A percentile compares a stretch with the other conserved stretches of the same genome.
These are phyloP conservation scores for Macrophya annulata DNA, from an alignment of 2,888 invertebrate genomes.

Conservation along the genomic window DNA sequence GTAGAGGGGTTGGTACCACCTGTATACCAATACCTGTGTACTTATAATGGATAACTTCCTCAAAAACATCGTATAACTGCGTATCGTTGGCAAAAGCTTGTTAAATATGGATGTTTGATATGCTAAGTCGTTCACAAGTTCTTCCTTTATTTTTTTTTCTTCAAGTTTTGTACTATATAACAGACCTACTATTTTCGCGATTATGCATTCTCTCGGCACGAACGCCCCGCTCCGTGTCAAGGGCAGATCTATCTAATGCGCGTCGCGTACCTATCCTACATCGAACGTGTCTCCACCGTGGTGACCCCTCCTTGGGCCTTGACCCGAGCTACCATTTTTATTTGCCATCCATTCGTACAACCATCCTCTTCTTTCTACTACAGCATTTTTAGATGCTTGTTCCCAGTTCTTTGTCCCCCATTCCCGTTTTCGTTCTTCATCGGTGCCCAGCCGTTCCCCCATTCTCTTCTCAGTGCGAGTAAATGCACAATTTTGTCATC, in stretches of 20 bases:
- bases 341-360: slow-evolving; percentile 1
- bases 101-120: not conserved
- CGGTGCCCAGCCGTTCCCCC: not conserved
- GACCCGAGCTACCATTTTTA: slow-evolving; percentile 30
- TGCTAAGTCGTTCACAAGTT: not conserved
- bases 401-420: not conserved
- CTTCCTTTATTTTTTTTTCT: not conserved
- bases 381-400: not conserved
- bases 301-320: slow-evolving; percentile 43
- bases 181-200: slow-evolving; percentile 13
- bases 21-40: not conserved
- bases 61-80: not conserved
- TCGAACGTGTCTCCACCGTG: not conserved
- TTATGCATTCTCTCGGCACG: slow-evolving; percentile 16
- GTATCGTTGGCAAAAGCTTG: not conserved
- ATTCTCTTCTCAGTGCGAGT: not conserved
- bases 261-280: slow-evolving; percentile 3
- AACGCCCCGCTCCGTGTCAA: slow-evolving; percentile 33
- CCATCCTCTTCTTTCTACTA: not conserved
- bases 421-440: not conserved
- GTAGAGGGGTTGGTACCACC: not conserved
- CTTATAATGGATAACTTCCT: not conserved
- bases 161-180: not conserved
- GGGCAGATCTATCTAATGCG: slow-evolving; percentile 39
- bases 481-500: not conserved